phyloP scores from a whole-genome alignment of 2,888 invertebrate species.

The Amphipoea oculea region DNA sequence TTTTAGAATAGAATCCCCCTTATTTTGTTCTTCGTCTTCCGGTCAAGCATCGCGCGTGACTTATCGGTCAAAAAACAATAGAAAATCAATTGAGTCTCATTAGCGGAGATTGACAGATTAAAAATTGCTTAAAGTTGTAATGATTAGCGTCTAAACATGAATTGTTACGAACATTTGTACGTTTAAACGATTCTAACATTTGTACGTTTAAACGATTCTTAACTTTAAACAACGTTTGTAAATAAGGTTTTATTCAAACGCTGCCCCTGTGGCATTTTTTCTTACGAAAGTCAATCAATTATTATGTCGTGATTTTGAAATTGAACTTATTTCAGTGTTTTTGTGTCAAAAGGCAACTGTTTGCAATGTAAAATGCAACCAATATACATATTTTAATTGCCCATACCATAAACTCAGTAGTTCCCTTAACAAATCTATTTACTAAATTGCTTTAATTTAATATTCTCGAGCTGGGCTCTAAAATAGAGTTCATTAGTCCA shows the following conservation, averaged over 20 bases:
- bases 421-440: slow-evolving; percentile 23
- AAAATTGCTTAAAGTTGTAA: not conserved
- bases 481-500: slow-evolving; percentile 49
- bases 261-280: not conserved
- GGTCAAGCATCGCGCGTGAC: no score
- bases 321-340: not conserved
- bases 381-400: not conserved
- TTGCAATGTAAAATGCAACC: not conserved
- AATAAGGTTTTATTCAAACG: no score
- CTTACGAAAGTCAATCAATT: not conserved
- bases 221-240: not conserved
- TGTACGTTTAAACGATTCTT: not conserved
- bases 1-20: no score
- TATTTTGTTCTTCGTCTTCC: not conserved
- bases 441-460: slow-evolving; percentile 15
- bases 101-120: no score
- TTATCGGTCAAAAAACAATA: no score
- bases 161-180: no score
- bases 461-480: slow-evolving; percentile 15
- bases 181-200: not conserved
- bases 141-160: not conserved
- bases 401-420: not conserved
- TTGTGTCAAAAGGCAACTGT: not conserved
- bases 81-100: no score
- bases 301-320: not conserved